phyloP scores from a whole-genome alignment of 2,888 invertebrate species.

The Digitonthophagus gazella region DNA sequence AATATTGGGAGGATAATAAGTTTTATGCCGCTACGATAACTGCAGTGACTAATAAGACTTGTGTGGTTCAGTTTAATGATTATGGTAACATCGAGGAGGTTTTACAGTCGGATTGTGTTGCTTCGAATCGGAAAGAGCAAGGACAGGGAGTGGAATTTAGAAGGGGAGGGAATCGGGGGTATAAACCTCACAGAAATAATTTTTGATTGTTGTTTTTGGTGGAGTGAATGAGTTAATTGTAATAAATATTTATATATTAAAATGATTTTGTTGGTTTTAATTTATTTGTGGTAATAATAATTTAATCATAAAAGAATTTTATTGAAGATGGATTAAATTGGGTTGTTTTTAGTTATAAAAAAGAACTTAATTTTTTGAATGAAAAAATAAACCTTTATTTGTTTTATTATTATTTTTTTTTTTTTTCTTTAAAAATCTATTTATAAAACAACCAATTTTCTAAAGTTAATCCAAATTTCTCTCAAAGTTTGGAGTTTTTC shows the following conservation, averaged over 20 bases:
- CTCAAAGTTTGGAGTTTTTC: too few relatives aligned
- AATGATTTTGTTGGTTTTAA: background rate
- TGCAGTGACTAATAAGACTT: slow-evolving; percentile 77
- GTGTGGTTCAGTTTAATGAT: slow-evolving; percentile 81
- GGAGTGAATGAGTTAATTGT: slow-evolving; percentile 21
- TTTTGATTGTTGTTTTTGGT: slow-evolving; percentile 18
- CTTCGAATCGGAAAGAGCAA: slow-evolving; percentile 31
- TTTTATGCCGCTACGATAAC: slow-evolving; percentile 82
- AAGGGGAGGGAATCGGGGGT: slow-evolving; percentile 23
- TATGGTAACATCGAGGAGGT: slow-evolving; percentile 92
- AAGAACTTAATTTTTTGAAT: too few relatives aligned
- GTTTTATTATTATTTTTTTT: too few relatives aligned
- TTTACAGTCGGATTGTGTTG: slow-evolving; percentile 72
- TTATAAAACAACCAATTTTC: too few relatives aligned
- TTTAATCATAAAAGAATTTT: too few relatives aligned
- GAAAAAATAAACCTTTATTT: too few relatives aligned
- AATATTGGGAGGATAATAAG: slow-evolving; percentile 92
- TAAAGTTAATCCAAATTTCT: too few relatives aligned
- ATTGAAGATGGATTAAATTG: too few relatives aligned
- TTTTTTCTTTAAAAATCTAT: too few relatives aligned
- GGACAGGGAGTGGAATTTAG: slow-evolving; percentile 26
- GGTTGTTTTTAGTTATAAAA: too few relatives aligned
- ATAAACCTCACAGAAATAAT: slow-evolving; percentile 21
- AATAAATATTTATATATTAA: slow-evolving; percentile 14
- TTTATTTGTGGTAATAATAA: too few relatives aligned